Evolutionary conservation across 2,888 invertebrate species (phyloP).

Genomic region (Drosophila sordidula): DNA sequence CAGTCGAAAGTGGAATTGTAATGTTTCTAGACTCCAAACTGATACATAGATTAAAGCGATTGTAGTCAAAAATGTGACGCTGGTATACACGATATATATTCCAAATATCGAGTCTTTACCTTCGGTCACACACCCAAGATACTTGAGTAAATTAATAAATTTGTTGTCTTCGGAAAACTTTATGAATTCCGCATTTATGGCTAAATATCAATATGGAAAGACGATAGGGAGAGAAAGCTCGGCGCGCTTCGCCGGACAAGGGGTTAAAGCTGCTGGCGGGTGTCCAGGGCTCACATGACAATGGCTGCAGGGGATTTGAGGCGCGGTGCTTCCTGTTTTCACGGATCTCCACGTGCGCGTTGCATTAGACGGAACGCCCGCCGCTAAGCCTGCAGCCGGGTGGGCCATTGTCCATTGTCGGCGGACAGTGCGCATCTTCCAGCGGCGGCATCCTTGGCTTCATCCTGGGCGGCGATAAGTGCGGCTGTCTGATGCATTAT

Average conservation of each 20-base stretch:
- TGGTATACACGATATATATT: too few species aligned
- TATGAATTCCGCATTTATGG: background rate
- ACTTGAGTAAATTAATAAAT: too few species aligned
- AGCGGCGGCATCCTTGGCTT: slow-evolving; percentile 22
- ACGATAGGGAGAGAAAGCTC: slow-evolving; percentile 13
- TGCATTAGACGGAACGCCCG: slow-evolving; percentile 54
- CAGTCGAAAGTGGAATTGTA: too few species aligned
- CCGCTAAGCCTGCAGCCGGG: slow-evolving; percentile 44
- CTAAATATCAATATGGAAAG: background rate
- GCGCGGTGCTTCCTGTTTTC: slow-evolving; percentile 38
- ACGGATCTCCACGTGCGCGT: slow-evolving; percentile 54
- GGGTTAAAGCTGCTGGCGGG: slow-evolving; percentile 59
- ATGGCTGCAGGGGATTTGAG: slow-evolving; percentile 59
- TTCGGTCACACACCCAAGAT: too few species aligned
- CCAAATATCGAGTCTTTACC: too few species aligned
- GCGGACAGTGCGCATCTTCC: slow-evolving; percentile 39
- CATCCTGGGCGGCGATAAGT: slow-evolving; percentile 56
- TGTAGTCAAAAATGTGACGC: too few species aligned
- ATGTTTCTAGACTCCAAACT: too few species aligned
- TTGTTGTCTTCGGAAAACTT: too few species aligned
- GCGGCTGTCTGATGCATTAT: slow-evolving; percentile 72
- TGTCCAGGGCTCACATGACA: slow-evolving; percentile 68
- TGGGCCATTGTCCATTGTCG: slow-evolving; percentile 51
- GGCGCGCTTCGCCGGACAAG: slow-evolving; percentile 7
- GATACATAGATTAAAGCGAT: too few species aligned